Evolutionary conservation across 2,797 vertebrate genomes (phyloP).

Genomic region (Pangasius mekongensis): DNA sequence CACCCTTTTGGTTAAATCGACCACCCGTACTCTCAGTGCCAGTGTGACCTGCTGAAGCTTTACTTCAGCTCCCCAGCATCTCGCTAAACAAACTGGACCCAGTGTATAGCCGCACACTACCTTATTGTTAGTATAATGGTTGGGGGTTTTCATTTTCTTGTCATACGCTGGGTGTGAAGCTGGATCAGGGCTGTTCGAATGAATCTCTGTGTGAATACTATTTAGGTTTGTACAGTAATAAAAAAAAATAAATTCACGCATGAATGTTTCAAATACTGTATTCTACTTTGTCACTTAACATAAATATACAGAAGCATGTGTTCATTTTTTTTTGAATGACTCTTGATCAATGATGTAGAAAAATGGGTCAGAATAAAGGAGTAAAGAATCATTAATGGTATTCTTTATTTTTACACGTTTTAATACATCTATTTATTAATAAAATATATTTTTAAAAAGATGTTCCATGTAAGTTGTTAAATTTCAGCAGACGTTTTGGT

Average conservation of each 20-base stretch:
- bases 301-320: neutral
- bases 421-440: neutral
- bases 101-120: neutral
- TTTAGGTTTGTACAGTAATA: neutral
- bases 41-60: neutral
- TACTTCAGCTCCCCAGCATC: neutral
- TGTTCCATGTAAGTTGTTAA: neutral
- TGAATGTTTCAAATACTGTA: neutral
- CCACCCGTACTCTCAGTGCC: constrained; percentile 1
- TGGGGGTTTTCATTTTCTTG: neutral
- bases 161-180: neutral
- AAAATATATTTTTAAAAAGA: neutral
- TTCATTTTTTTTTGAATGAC: neutral
- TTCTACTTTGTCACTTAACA: neutral
- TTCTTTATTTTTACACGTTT: neutral
- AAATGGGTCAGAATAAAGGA: neutral
- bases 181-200: neutral
- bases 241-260: neutral
- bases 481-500: neutral
- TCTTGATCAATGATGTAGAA: neutral
- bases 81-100: neutral
- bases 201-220: neutral
- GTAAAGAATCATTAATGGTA: neutral
- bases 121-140: constrained; percentile 3
- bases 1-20: neutral